Conservation (phyloP, 2,888 invertebrate genomes). For the Chrysopilus asiliformis region DNA sequence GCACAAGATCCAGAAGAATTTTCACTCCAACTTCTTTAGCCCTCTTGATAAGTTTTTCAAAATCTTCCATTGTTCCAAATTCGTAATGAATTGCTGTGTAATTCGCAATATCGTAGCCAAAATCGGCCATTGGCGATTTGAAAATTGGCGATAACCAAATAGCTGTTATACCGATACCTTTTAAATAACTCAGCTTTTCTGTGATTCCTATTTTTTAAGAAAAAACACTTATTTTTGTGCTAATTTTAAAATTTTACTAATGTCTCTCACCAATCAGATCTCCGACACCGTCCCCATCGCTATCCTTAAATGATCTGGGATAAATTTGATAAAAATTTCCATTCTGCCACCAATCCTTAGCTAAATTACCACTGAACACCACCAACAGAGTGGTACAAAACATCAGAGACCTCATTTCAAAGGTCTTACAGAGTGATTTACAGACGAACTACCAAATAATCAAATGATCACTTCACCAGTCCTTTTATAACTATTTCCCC, state of each 20-base stretch:
- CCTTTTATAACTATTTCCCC: too few species aligned
- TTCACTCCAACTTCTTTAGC: constrained; percentile 35
- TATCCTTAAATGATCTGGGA: constrained; percentile 73
- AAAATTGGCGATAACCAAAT: constrained; percentile 80
- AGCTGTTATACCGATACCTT: constrained; percentile 54
- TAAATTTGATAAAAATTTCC: constrained; percentile 75
- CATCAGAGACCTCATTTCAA: too few species aligned
- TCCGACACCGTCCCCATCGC: constrained; percentile 75
- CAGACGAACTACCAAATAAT: too few species aligned
- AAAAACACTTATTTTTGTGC: too few species aligned
- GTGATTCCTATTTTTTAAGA: constrained; percentile 38
- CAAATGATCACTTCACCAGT: too few species aligned
- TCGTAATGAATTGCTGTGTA: constrained; percentile 56
- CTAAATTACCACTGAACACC: too few species aligned
- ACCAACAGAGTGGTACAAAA: too few species aligned
- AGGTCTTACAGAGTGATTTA: too few species aligned
- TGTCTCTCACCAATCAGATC: constrained; percentile 54
- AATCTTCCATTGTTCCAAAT: constrained; percentile 63
- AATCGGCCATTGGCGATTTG: constrained; percentile 70
- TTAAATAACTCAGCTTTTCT: constrained; percentile 46
- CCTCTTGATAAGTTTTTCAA: constrained; percentile 42
- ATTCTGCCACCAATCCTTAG: constrained; percentile 71
- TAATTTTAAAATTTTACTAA: too few species aligned
- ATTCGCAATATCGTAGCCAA: constrained; percentile 77
- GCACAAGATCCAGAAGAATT: constrained; percentile 50